Conservation (phyloP, 1,140 invertebrate species). For the Pseudomyrmex sp. region DNA sequence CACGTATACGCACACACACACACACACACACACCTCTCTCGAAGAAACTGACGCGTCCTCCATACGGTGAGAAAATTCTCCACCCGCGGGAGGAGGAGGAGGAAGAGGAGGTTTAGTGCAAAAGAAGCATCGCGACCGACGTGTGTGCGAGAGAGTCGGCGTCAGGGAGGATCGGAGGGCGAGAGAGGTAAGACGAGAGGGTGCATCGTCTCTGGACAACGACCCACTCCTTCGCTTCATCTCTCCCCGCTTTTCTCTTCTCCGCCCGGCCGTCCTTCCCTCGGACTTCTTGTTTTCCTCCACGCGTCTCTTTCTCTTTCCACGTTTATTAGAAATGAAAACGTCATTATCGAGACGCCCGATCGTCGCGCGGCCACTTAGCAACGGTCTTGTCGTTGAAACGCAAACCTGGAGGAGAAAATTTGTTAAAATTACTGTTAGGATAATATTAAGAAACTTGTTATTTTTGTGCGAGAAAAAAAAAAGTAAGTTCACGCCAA, state of each 20-base stretch:
- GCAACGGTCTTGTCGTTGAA: conserved; percentile 60
- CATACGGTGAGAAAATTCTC: conserved; percentile 54
- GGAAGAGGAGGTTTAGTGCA: conserved; percentile 44
- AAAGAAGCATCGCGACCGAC: conserved; percentile 33
- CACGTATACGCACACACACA: neutral
- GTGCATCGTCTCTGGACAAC: conserved; percentile 61
- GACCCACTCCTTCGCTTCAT: conserved; percentile 43
- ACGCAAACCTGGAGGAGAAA: neutral
- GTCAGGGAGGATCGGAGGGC: conserved; percentile 7
- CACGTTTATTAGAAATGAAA: conserved; percentile 78
- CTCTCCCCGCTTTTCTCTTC: conserved; percentile 57
- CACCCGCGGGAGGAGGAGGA: conserved; percentile 27
- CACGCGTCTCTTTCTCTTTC: conserved; percentile 15
- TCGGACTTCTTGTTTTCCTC: conserved; percentile 25
- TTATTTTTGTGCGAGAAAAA: neutral
- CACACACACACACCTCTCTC: conserved; percentile 27
- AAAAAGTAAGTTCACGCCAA: conserved; percentile 59
- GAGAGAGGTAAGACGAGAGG: conserved; percentile 40
- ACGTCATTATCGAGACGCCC: conserved; percentile 74
- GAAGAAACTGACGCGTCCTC: conserved; percentile 56
- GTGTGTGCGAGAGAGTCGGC: neutral
- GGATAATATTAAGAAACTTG: neutral
- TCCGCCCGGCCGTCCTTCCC: conserved; percentile 9
- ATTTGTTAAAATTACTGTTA: conserved; percentile 18
- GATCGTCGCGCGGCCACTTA: conserved; percentile 72